Base-by-base conservation (phyloP, 2,888 invertebrate species). In the Drosophila atripex region DNA sequence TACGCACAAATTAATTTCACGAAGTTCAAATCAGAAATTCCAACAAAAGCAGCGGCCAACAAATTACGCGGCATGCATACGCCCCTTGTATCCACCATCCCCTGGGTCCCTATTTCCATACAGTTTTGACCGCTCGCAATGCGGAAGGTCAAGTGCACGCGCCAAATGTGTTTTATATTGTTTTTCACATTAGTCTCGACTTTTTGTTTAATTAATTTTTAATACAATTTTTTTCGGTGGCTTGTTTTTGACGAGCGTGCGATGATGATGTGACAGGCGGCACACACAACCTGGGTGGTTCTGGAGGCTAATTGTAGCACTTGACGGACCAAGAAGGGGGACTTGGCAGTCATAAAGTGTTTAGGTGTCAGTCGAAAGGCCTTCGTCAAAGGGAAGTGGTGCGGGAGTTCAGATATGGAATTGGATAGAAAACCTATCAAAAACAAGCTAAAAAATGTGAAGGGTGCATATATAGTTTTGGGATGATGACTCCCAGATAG, bases 161-260 rank as follows among this genome's bases (percentile, higher is more conserved):
- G 77, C 56, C 75, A 75, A 83, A 87, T 87, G 85, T 80, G 57
- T 78, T 82, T 75, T 77, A 82, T 84, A 78, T 80, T 76, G 76
- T 77, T 84, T 84, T 51, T 78, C 56, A 80, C 87, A 75, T 84
- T 75, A 80, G 84, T 83, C 53, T 72, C 71, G 43, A 80, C 74
- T 77, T 86, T 76, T 80, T 84, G 76, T 84, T 86, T 84, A 86
- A 84, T 83, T 86, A 84, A 80, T 86, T 83, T 86, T 84, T 78
- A 84, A 86, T 82, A 86, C 73, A 35, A 54, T 52, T 80, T 73
- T 75, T 63, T 50, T 14, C 43, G 53, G 47, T 59, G 46, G 25
- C 56, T 53, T 49, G 53, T 45, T 55, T 46, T 58, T 61, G 50
- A 59, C 60, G 54, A 41, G 64, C 53, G 53, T 39, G 53, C 46